Conservation (phyloP, 2,797 vertebrate species). For the Ibycter americanus region DNA sequence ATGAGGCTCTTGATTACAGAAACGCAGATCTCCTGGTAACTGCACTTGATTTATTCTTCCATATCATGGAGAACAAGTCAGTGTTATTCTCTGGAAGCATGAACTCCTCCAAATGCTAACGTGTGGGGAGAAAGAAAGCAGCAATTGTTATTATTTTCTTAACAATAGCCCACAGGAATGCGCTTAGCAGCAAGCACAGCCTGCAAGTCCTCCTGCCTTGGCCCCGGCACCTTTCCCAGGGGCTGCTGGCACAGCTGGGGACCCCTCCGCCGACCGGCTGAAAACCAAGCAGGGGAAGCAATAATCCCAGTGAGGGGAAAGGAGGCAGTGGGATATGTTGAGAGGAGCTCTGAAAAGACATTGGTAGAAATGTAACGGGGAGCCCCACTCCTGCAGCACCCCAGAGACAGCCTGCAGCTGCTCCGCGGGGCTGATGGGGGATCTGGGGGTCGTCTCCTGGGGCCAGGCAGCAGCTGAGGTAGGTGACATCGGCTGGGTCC, state of each 20-base stretch:
- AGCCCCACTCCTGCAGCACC: neutral
- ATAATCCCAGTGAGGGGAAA: neutral
- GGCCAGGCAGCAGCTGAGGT: neutral
- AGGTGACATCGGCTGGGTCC: neutral
- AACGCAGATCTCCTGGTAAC: neutral
- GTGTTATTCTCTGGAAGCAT: neutral
- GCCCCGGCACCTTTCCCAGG: neutral
- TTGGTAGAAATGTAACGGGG: neutral
- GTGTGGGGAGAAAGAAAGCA: neutral
- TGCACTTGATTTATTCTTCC: neutral
- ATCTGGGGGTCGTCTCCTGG: neutral
- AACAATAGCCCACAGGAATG: neutral
- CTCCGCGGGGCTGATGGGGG: rapidly evolving
- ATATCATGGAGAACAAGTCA: rapidly evolving
- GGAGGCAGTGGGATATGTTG: neutral
- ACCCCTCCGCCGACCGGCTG: rapidly evolving
- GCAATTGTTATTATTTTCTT: neutral
- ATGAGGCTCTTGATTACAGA: constrained; percentile 7
- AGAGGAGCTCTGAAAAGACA: neutral
- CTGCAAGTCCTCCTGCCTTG: neutral
- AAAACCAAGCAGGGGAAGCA: neutral
- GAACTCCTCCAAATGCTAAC: neutral
- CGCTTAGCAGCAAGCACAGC: neutral
- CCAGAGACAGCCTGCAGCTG: neutral
- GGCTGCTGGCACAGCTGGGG: neutral